Evolutionary conservation across 1,140 invertebrate genomes (phyloP).

Genomic region (Drosophila simulans): DNA sequence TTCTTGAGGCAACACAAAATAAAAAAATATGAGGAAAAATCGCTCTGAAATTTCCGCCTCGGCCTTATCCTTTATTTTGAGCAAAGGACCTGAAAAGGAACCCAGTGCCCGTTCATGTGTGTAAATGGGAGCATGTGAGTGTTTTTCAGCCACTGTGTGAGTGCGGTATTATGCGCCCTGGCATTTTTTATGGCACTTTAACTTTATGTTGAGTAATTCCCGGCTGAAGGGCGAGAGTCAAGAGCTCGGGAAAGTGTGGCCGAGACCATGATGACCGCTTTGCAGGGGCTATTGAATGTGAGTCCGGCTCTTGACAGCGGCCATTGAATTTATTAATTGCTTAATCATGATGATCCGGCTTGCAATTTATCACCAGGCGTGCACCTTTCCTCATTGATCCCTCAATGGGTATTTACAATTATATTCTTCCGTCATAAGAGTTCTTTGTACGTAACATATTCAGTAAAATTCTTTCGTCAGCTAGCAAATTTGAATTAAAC

Average conservation of each 20-base stretch:
- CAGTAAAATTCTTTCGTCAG: no score
- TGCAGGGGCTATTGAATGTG: constrained; percentile 27
- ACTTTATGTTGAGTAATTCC: constrained; percentile 71
- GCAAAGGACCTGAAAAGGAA: constrained; percentile 37
- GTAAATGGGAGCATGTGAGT: constrained; percentile 47
- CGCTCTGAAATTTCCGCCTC: constrained; percentile 24
- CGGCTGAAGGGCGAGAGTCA: constrained; percentile 38
- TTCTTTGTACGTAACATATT: background rate
- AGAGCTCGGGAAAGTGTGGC: constrained; percentile 39
- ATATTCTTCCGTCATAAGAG: background rate
- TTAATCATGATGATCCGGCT: constrained; percentile 43
- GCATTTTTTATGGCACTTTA: constrained; percentile 81
- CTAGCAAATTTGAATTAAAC: no score
- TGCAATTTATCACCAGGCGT: constrained; percentile 15
- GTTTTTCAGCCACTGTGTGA: constrained; percentile 20
- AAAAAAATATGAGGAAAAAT: constrained; percentile 4
- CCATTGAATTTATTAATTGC: constrained; percentile 51
- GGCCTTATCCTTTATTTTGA: constrained; percentile 15
- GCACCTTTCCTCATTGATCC: background rate
- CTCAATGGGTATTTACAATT: constrained; percentile 6
- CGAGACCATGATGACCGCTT: constrained; percentile 39
- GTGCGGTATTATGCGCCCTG: constrained; percentile 50
- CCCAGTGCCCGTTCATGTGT: constrained; percentile 70
- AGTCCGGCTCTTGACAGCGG: constrained; percentile 5
- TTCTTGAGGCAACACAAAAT: constrained; percentile 15